These are phyloP conservation scores for Cryptocephalus moraei DNA, from an alignment of 2,888 invertebrate genomes.

Conservation along the genomic window DNA sequence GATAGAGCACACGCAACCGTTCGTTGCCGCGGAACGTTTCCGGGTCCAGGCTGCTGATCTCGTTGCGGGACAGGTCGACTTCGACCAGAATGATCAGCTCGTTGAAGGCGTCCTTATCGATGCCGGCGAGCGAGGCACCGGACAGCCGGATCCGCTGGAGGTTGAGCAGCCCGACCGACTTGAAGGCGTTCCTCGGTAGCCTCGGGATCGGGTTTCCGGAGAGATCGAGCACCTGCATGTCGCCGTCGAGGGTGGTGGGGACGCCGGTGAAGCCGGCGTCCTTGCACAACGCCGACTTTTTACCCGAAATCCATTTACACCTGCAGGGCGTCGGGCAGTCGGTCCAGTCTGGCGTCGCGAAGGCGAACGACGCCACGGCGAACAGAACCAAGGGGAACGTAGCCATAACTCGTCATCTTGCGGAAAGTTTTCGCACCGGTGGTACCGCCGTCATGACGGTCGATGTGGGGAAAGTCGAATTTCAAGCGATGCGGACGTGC, in stretches of 20 bases:
- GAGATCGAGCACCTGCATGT: conserved; percentile 78
- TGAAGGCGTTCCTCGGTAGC: conserved; percentile 70
- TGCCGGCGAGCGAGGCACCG: conserved; percentile 62
- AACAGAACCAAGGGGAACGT: conserved; percentile 30
- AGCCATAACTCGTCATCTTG: conserved; percentile 35
- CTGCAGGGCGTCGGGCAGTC: conserved; percentile 79
- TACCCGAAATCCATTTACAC: conserved; percentile 88
- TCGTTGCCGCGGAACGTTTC: conserved; percentile 80
- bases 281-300: conserved; percentile 79
- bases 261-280: conserved; percentile 71
- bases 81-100: conserved; percentile 78
- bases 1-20: conserved; percentile 62
- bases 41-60: conserved; percentile 60
- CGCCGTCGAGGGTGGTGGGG: conserved; percentile 58
- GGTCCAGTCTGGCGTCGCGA: conserved; percentile 69
- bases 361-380: conserved; percentile 37
- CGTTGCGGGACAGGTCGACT: conserved; percentile 78
- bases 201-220: conserved; percentile 69
- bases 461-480: not conserved
- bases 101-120: conserved; percentile 77
- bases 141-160: conserved; percentile 74
- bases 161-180: conserved; percentile 67
- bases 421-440: conserved; percentile 9
- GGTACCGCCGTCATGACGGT: conserved; percentile 4
- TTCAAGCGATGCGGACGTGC: not conserved